phyloP scores from a whole-genome alignment of 2,797 vertebrate genomes.

The Scolopax rusticola region DNA sequence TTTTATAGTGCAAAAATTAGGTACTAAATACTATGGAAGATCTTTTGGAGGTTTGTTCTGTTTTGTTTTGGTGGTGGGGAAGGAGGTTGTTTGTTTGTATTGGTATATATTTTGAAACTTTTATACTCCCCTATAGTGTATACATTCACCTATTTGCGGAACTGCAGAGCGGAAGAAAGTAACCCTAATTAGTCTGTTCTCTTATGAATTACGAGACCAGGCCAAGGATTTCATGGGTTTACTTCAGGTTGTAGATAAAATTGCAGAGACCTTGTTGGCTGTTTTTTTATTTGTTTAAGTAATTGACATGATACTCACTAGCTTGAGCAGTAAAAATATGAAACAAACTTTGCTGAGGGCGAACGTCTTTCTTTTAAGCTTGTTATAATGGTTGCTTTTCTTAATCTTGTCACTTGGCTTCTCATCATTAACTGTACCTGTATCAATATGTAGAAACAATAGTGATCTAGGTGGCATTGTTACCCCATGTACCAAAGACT shows the following conservation, averaged over 20 bases:
- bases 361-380: not conserved
- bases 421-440: not conserved
- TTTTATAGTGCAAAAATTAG: not conserved
- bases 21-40: not conserved
- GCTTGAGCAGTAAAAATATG: not conserved
- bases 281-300: not conserved
- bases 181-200: not conserved
- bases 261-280: not conserved
- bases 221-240: not conserved
- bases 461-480: not conserved
- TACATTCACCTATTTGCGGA: not conserved
- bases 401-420: not conserved
- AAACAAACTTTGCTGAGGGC: not conserved
- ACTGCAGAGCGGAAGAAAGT: not conserved
- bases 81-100: not conserved
- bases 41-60: not conserved
- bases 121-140: not conserved
- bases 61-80: not conserved
- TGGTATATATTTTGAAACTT: not conserved
- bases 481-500: not conserved
- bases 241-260: not conserved
- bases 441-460: not conserved
- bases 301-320: not conserved
- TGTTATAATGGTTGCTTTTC: not conserved
- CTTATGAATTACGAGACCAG: rapidly evolving